Evolutionary conservation across 2,888 invertebrate genomes (phyloP).

Genomic region (Apotomis capreana): DNA sequence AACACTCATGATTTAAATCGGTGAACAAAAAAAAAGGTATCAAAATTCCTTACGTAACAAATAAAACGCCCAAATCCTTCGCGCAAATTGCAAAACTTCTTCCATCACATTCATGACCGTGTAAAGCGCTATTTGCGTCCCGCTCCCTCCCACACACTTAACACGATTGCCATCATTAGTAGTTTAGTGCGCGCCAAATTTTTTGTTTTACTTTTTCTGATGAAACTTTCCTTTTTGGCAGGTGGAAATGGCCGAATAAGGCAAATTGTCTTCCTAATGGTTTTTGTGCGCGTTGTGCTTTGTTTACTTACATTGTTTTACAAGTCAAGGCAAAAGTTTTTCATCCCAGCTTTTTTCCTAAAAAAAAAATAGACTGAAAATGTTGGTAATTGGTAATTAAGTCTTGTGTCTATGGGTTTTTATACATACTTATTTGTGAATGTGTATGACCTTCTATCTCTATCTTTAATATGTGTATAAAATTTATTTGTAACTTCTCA

Average conservation of each 20-base stretch:
- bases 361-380: too few relatives aligned
- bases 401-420: too few relatives aligned
- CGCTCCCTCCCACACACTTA: constrained; percentile 25
- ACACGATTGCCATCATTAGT: constrained; percentile 46
- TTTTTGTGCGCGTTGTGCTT: constrained; percentile 15
- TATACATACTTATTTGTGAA: too few relatives aligned
- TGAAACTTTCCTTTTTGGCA: constrained; percentile 35
- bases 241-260: constrained; percentile 11
- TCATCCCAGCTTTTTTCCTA: too few relatives aligned
- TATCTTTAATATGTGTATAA: too few relatives aligned
- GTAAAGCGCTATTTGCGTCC: constrained; percentile 24
- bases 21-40: not conserved
- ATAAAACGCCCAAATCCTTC: constrained; percentile 3
- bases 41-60: constrained; percentile 7
- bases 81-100: constrained; percentile 25
- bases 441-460: too few relatives aligned
- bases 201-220: constrained; percentile 37
- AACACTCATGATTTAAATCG: too few relatives aligned
- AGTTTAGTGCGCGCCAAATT: constrained; percentile 42
- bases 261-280: constrained; percentile 31
- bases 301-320: constrained; percentile 1
- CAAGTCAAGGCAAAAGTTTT: too few relatives aligned
- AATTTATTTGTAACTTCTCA: too few relatives aligned
- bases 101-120: constrained; percentile 22
- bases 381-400: too few relatives aligned